These are phyloP conservation scores for Triops longicaudatus DNA, from an alignment of 1,140 invertebrate species.

Conservation along the genomic window DNA sequence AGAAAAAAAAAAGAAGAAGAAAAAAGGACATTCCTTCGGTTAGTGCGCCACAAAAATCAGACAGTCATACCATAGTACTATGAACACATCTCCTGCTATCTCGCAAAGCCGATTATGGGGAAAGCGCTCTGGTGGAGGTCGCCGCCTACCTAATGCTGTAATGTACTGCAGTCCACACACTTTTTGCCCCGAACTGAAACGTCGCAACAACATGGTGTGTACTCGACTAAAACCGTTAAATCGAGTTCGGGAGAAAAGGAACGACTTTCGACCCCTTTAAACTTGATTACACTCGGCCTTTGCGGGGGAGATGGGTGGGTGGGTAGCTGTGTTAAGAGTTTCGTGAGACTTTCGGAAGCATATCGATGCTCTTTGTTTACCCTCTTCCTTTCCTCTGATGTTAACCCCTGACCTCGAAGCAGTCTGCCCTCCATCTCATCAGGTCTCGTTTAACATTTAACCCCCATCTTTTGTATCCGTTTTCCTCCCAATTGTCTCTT, in stretches of 20 bases:
- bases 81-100: conserved; percentile 7
- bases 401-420: conserved; percentile 10
- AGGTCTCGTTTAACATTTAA: conserved; percentile 15
- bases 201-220: not conserved
- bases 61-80: not conserved
- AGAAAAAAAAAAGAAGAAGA: too few species aligned
- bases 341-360: too few species aligned
- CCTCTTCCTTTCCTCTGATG: not conserved
- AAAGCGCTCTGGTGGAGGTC: not conserved
- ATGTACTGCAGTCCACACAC: not conserved
- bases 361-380: too few species aligned
- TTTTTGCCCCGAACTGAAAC: not conserved
- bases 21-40: not conserved
- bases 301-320: not conserved
- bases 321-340: too few species aligned
- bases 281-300: not conserved
- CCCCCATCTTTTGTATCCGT: conserved; percentile 1
- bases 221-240: not conserved
- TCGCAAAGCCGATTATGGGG: not conserved
- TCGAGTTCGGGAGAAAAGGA: not conserved
- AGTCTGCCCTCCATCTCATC: conserved; percentile 14
- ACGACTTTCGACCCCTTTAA: not conserved
- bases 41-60: not conserved
- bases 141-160: not conserved
- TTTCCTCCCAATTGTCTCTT: not conserved